A percentile compares a stretch with the other conserved stretches of the same genome.
Evolutionary conservation across 2,888 invertebrate genomes (phyloP).

Genomic region (Ptychoptera contaminata): DNA sequence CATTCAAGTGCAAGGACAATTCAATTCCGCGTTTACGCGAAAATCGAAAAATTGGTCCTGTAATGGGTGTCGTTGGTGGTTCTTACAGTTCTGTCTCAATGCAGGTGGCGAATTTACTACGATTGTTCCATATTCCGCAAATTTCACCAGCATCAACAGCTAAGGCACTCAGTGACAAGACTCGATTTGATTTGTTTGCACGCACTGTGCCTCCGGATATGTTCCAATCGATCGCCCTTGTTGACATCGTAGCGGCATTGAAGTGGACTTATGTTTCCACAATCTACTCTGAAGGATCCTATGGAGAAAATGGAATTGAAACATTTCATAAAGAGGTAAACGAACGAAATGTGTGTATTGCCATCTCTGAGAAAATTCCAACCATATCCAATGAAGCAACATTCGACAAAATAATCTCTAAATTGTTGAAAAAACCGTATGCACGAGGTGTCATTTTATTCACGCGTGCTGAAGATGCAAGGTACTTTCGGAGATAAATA

Average conservation of each 20-base stretch:
- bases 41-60: slow-evolving; percentile 31
- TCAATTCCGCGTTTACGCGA: slow-evolving; percentile 31
- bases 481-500: slow-evolving; percentile 13
- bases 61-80: slow-evolving; percentile 51
- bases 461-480: slow-evolving; percentile 54
- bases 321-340: slow-evolving; percentile 52
- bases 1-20: slow-evolving; percentile 34
- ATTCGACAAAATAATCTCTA: slow-evolving; percentile 44
- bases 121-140: slow-evolving; percentile 56
- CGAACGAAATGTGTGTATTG: slow-evolving; percentile 54
- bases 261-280: slow-evolving; percentile 61
- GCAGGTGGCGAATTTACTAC: slow-evolving; percentile 52
- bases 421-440: slow-evolving; percentile 42
- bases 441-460: slow-evolving; percentile 59
- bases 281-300: slow-evolving; percentile 54
- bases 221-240: slow-evolving; percentile 48
- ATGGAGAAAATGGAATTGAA: slow-evolving; percentile 60
- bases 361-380: slow-evolving; percentile 50
- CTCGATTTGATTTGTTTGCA: slow-evolving; percentile 53
- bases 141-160: slow-evolving; percentile 59
- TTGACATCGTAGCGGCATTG: slow-evolving; percentile 48
- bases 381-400: slow-evolving; percentile 40
- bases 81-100: slow-evolving; percentile 52
- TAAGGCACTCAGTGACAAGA: slow-evolving; percentile 52
- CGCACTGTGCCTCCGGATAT: slow-evolving; percentile 51